Conservation (phyloP, 1,140 invertebrate genomes). For the Druon quercuslanigerum region DNA sequence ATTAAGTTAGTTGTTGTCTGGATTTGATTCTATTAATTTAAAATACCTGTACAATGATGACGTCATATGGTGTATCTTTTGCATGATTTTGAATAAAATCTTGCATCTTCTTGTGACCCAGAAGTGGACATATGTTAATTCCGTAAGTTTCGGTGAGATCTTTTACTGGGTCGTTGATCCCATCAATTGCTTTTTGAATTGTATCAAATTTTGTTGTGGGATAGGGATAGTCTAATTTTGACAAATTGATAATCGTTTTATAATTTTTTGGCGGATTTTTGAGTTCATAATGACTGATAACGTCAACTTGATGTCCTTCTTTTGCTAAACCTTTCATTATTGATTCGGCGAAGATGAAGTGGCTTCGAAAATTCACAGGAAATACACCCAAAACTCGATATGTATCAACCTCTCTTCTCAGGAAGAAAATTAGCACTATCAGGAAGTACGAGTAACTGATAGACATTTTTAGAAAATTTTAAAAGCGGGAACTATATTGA, state of each 20-base stretch:
- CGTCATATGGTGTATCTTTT: slow-evolving; percentile 51
- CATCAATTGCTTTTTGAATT: background rate
- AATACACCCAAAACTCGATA: slow-evolving; percentile 62
- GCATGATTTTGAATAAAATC: slow-evolving; percentile 46
- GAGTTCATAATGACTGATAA: slow-evolving; percentile 26
- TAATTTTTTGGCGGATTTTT: slow-evolving; percentile 50
- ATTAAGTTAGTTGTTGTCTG: background rate
- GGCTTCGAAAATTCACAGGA: slow-evolving; percentile 63
- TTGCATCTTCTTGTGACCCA: slow-evolving; percentile 41
- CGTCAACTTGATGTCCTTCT: slow-evolving; percentile 68
- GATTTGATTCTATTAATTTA: background rate
- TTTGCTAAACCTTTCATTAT: slow-evolving; percentile 65
- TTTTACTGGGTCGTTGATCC: background rate
- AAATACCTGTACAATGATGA: slow-evolving; percentile 48
- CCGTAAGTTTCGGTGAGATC: slow-evolving; percentile 5
- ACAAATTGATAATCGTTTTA: background rate
- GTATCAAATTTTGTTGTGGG: background rate
- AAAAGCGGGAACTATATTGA: no score
- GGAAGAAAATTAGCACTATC: background rate
- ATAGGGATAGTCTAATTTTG: background rate
- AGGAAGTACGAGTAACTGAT: background rate
- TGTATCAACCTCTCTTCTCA: background rate
- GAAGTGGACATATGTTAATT: slow-evolving; percentile 44
- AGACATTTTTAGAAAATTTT: background rate
- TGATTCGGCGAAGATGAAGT: slow-evolving; percentile 65